phyloP scores from a whole-genome alignment of 1,140 invertebrate genomes.

The Bombus cullumanus region DNA sequence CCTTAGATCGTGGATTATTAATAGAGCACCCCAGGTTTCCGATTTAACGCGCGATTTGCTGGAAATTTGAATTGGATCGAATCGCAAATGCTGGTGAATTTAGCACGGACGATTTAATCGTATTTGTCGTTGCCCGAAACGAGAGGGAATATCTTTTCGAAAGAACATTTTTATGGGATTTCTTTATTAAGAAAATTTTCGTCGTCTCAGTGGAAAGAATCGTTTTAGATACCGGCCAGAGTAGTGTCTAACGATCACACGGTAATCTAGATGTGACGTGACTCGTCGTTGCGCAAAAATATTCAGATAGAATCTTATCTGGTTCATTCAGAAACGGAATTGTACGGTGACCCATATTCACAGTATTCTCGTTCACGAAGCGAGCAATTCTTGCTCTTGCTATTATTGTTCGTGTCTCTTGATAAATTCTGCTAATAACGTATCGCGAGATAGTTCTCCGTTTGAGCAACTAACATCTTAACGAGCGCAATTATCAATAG shows the following conservation, averaged over 20 bases:
- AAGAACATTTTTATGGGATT: background rate
- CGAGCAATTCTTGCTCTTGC: constrained; percentile 8
- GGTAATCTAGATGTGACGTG: constrained; percentile 15
- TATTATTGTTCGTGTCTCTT: background rate
- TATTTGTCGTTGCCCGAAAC: background rate
- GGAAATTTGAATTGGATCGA: background rate
- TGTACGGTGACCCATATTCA: background rate
- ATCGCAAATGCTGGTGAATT: background rate
- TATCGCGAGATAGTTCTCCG: background rate
- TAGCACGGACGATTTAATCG: background rate
- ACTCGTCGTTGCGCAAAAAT: constrained; percentile 21
- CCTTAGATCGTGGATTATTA: background rate
- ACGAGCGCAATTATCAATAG: background rate
- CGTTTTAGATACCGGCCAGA: background rate
- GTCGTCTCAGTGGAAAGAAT: background rate
- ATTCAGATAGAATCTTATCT: constrained; percentile 20
- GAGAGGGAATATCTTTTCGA: background rate
- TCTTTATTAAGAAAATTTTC: background rate
- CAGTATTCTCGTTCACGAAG: background rate
- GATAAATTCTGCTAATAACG: constrained; percentile 1
- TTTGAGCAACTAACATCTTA: background rate
- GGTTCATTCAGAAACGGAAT: background rate
- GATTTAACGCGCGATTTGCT: constrained; percentile 8
- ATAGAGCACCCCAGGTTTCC: background rate
- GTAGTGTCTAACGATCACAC: background rate